Evolutionary conservation across 2,888 invertebrate species (phyloP), one percentile per base, ranked within the genome.

Genomic region (Caenorhabditis uteleia): DNA sequence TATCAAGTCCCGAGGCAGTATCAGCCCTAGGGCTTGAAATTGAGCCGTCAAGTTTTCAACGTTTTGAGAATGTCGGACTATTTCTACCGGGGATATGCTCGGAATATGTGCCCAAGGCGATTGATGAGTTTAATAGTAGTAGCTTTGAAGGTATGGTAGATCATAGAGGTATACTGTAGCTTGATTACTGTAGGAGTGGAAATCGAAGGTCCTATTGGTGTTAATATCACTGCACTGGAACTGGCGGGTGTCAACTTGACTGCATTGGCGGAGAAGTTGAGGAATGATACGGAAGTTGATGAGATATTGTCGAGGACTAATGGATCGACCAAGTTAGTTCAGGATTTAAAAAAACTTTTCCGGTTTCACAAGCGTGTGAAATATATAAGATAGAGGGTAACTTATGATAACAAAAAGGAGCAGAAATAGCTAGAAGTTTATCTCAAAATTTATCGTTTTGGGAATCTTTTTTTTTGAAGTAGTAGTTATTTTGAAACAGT

Each of bases 271-370:
- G 80, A 83, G 53, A 82, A 77, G 38, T 47, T 83, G 26, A 50
- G 81, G n/a, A 80, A 82, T 68, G 82, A 83, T 56, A 78, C 79
- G 8, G 81, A 78, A 58, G 81, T 82, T 1, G 82, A 82, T 47
- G 75, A 81, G 20, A 80, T 82, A 43, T 46, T 82, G n/a, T 57
- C 60, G 4, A 44, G 80, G n/a, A 80, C 79, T 3, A 68, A 75
- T 59, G 75, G 66, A 10, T 67, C 74, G 7, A 59, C 68, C 1
- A 74, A 78, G 79, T 77, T 12, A 42, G 23, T 47, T 27, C 21
- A n/a, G n/a, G 12, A n/a, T n/a, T n/a, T n/a, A n/a, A n/a, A n/a
- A n/a, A n/a, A n/a, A n/a, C n/a, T n/a, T n/a, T n/a, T n/a, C n/a
- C n/a, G n/a, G n/a, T n/a, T n/a, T n/a, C n/a, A n/a, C 31, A 31